phyloP scores from a whole-genome alignment of 2,797 vertebrate genomes.

The Eleutherodactylus coqui region DNA sequence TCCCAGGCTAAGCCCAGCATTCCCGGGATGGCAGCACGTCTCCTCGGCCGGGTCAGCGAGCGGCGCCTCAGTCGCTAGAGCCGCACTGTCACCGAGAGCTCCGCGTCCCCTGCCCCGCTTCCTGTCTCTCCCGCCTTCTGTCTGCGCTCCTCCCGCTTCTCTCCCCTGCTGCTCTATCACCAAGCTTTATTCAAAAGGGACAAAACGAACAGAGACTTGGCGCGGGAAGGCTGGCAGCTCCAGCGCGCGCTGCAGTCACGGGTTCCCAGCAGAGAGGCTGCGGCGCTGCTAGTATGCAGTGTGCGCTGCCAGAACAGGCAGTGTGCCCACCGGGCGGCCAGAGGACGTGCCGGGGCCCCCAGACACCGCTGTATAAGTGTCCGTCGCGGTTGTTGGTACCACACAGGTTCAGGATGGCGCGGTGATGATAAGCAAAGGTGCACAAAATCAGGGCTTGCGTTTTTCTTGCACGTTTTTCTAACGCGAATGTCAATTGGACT shows the following conservation, averaged over 20 bases:
- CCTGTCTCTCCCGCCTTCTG: slow-evolving; percentile 59
- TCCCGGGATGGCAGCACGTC: slow-evolving; percentile 59
- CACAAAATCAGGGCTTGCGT: too few relatives aligned
- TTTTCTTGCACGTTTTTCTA: too few relatives aligned
- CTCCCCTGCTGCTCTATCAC: slow-evolving; percentile 4
- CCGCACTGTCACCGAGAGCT: background rate
- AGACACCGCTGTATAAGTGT: too few relatives aligned
- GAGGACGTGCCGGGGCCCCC: too few relatives aligned
- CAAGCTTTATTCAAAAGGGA: slow-evolving; percentile 44
- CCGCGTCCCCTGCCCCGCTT: slow-evolving; percentile 29
- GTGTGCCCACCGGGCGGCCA: too few relatives aligned
- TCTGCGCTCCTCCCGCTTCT: slow-evolving; percentile 20
- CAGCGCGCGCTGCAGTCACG: background rate
- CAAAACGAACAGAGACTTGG: background rate
- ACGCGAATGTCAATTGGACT: too few relatives aligned
- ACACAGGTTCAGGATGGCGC: too few relatives aligned
- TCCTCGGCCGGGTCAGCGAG: background rate
- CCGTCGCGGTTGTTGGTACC: too few relatives aligned
- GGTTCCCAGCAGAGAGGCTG: too few relatives aligned
- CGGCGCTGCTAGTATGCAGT: too few relatives aligned
- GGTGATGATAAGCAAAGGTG: too few relatives aligned
- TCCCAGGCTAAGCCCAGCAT: slow-evolving; percentile 63
- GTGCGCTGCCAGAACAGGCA: too few relatives aligned
- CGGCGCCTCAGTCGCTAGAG: background rate
- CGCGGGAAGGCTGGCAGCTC: background rate